Conservation (phyloP, 2,797 vertebrate species). For the Vultur gryphus region DNA sequence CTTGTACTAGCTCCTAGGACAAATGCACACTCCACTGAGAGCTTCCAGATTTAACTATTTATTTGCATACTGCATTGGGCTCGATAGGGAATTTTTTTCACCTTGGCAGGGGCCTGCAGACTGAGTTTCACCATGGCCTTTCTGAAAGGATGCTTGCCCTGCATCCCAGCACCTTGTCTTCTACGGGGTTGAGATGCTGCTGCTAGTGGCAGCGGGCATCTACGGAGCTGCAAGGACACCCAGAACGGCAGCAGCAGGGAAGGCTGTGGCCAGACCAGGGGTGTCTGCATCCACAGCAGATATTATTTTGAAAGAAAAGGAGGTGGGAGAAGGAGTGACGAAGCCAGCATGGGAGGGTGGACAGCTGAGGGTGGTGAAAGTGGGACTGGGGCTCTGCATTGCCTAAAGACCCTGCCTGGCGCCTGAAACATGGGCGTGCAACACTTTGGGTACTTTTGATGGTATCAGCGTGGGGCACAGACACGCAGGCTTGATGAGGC, state of each 20-base stretch:
- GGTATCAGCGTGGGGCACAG: fast-evolving
- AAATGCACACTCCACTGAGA: background rate
- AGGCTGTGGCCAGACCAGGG: background rate
- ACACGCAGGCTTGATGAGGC: fast-evolving
- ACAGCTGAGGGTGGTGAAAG: background rate
- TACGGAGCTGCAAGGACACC: background rate
- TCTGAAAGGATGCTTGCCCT: background rate
- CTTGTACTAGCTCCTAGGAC: background rate
- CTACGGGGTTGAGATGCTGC: background rate
- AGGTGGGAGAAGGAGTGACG: background rate
- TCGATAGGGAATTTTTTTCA: background rate
- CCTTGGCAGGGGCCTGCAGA: background rate
- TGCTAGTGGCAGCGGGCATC: background rate
- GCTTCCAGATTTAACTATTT: background rate
- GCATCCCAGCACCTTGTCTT: background rate
- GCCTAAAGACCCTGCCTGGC: background rate
- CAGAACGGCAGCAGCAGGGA: background rate
- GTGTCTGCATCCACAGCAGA: background rate
- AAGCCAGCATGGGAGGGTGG: background rate
- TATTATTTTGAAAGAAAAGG: background rate
- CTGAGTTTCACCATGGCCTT: background rate
- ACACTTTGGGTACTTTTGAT: background rate
- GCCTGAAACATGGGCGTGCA: background rate
- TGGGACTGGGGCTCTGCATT: background rate
- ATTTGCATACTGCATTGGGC: background rate